Evolutionary conservation across 2,113 vertebrate genomes (phyloP).

Genomic region (Ibidorhyncha struthersii): DNA sequence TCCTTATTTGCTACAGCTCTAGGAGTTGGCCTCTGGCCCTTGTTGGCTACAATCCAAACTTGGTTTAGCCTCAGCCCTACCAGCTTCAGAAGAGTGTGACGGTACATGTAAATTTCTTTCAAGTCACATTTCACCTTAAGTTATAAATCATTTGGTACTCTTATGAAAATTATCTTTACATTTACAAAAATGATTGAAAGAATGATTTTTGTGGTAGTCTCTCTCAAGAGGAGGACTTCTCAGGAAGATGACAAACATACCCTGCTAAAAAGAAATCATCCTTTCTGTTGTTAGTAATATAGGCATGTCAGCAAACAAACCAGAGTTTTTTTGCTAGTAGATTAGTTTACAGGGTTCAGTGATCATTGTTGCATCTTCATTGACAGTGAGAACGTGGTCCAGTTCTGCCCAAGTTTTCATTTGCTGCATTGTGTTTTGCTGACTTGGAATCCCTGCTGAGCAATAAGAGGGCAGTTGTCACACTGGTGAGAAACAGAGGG

Average conservation of each 20-base stretch:
- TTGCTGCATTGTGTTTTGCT: neutral
- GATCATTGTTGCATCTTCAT: neutral
- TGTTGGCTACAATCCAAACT: neutral
- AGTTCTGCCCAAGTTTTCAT: neutral
- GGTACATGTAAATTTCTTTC: neutral
- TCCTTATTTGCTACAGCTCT: neutral
- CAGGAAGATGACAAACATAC: neutral
- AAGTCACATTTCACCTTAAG: neutral
- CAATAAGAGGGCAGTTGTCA: neutral
- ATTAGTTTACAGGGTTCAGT: neutral
- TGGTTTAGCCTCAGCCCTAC: neutral
- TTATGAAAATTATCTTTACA: neutral
- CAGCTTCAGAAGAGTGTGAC: neutral
- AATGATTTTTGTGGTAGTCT: neutral
- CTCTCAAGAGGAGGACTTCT: neutral
- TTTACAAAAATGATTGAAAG: neutral
- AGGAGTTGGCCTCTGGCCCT: neutral
- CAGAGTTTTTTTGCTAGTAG: neutral
- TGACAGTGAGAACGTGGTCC: neutral
- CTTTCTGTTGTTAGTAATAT: neutral
- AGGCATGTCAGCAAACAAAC: neutral
- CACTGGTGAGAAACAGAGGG: fast-evolving
- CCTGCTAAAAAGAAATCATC: neutral
- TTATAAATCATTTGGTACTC: neutral
- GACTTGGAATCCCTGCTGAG: neutral